Base-by-base conservation (phyloP, 1,140 invertebrate species). In the Ips nitidus region DNA sequence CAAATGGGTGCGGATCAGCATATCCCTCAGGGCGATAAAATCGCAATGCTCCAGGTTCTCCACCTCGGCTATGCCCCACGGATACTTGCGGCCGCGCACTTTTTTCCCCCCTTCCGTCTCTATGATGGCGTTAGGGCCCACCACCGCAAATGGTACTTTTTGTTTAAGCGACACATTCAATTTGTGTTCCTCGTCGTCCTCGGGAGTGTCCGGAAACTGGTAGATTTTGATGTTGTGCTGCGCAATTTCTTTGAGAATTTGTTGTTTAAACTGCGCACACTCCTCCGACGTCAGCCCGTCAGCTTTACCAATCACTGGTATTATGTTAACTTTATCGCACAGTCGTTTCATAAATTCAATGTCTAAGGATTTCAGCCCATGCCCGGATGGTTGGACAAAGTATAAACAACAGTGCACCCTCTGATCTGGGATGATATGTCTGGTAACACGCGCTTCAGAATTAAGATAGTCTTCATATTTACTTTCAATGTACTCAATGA, bases 191-290 rank as follows among this genome's bases (percentile, higher is more conserved):
- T 94, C 92, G 74, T 91, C 89, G 69, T 91, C 89, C 73, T 92
- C 90, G 65, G 87, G 82, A 43, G 86, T 84, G 75, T 94, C 93
- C 5, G 98, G 97, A 79, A 99, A 99, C 80, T 99, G 95, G 83
- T 99, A 99, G 73, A 99, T 97, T 83, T 97, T 98, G 74, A 99
- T 99, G 85, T 98, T 98, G 82, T 99, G 91, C 81, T 97, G 92
- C 52, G 90, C 90, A 77, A 99, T 97, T 85, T 99, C 97, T 80
- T 97, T 97, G 78, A 98, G 85, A 79, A 99, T 94, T 87, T 95
- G 94, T 85, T 97, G 95, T 83, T 99, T 99, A 79, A 99, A 99
- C 75, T 93, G 87, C 73, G 88, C 85, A 81, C 97, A 94, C 82
- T 99, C 98, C 76, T 98, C 95, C 1, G 95, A 93, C 59, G 97